Evolutionary conservation across 2,888 invertebrate species (phyloP).

Genomic region (Dexiosoma caninum): DNA sequence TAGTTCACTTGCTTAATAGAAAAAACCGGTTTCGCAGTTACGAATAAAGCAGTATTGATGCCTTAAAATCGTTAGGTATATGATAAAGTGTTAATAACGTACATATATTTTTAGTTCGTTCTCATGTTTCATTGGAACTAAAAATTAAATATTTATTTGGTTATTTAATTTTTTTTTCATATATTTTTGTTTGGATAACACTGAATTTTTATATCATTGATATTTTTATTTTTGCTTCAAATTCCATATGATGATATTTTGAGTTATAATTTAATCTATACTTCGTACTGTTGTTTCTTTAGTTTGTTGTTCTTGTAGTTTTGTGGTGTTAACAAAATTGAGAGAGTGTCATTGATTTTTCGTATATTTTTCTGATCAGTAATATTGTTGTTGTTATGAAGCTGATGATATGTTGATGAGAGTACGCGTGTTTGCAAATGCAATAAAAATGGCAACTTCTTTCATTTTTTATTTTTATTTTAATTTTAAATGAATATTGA

Average conservation of each 20-base stretch:
- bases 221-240: background rate
- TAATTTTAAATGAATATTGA: conserved; percentile 33
- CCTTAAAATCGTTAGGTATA: background rate
- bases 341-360: conserved; percentile 28
- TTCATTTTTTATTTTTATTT: conserved; percentile 23
- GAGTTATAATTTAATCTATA: background rate
- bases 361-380: conserved; percentile 27
- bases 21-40: too few relatives aligned
- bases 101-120: too few relatives aligned
- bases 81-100: too few relatives aligned
- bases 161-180: background rate
- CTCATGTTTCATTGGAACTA: too few relatives aligned
- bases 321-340: conserved; percentile 29
- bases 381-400: conserved; percentile 43
- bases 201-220: background rate
- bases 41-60: background rate
- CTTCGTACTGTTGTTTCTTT: background rate
- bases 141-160: background rate
- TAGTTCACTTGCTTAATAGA: too few relatives aligned
- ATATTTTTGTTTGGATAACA: background rate
- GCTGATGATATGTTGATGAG: conserved; percentile 54
- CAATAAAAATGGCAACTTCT: conserved; percentile 47
- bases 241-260: conserved; percentile 24
- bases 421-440: conserved; percentile 61
- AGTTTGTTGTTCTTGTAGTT: conserved; percentile 30